Evolutionary conservation across 2,113 vertebrate genomes (phyloP).

Genomic region (Gnathonemus echidnorhynchus): DNA sequence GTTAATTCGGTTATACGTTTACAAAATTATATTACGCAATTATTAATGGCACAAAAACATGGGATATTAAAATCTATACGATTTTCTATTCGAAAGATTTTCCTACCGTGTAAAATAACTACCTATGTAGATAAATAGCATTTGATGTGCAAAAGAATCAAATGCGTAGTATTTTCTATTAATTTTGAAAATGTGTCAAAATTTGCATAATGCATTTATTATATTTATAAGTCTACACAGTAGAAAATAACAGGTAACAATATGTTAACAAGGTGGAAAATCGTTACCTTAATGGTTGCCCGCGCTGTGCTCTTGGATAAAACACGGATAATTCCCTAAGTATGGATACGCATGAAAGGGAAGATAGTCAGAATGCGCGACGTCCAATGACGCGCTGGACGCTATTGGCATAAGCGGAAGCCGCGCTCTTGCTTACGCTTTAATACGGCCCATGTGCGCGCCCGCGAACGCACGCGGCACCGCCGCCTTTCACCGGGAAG

Average conservation of each 20-base stretch:
- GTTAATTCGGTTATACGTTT: background rate
- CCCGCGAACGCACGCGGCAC: constrained; percentile 20
- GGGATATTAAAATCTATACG: background rate
- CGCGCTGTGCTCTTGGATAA: constrained; percentile 16
- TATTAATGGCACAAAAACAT: background rate
- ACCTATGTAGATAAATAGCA: background rate
- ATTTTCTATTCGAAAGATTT: background rate
- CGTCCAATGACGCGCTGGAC: background rate
- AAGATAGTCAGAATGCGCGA: background rate
- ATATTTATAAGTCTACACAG: background rate
- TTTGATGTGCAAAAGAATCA: background rate
- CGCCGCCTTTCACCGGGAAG: constrained; percentile 25
- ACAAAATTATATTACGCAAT: background rate
- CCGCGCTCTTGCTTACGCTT: background rate
- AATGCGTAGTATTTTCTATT: background rate
- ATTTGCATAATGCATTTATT: background rate
- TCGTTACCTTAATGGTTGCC: constrained; percentile 27
- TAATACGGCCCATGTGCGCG: constrained; percentile 27
- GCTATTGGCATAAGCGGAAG: background rate
- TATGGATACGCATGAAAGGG: background rate
- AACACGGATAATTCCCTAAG: constrained; percentile 19
- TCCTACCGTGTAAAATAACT: background rate
- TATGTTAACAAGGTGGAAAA: background rate
- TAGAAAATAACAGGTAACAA: background rate
- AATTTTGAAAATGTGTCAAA: background rate